Evolutionary conservation across 2,797 vertebrate genomes (phyloP).

Genomic region (Eleutherodactylus coqui): DNA sequence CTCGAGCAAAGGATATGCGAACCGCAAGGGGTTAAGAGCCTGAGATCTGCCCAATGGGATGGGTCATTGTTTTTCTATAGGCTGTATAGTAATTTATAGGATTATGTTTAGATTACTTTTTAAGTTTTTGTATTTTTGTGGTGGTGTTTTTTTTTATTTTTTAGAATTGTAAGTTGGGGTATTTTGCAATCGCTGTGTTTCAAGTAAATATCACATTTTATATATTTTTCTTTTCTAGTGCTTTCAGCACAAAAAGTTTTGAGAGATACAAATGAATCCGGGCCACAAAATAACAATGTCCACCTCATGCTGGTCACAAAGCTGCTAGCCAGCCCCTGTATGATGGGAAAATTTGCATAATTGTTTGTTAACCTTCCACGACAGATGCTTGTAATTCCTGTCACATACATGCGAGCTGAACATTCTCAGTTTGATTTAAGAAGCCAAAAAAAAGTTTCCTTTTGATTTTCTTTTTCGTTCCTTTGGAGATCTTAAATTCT

Average conservation of each 20-base stretch:
- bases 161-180: background rate
- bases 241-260: background rate
- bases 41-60: background rate
- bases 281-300: conserved; percentile 29
- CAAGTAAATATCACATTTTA: background rate
- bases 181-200: background rate
- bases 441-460: conserved; percentile 35
- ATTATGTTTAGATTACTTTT: background rate
- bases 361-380: conserved; percentile 47
- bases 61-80: background rate
- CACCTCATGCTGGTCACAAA: background rate
- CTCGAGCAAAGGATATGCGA: no score
- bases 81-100: background rate
- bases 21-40: no score
- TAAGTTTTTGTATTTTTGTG: background rate
- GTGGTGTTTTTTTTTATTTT: background rate
- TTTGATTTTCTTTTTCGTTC: background rate
- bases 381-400: conserved; percentile 43
- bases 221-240: background rate
- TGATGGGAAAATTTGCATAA: conserved; percentile 37
- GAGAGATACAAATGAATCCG: background rate
- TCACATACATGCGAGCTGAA: conserved; percentile 43
- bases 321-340: conserved; percentile 16
- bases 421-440: conserved; percentile 23
- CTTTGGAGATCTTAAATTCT: background rate